phyloP scores from a whole-genome alignment of 2,888 invertebrate species.

The Herminia tarsipennalis region DNA sequence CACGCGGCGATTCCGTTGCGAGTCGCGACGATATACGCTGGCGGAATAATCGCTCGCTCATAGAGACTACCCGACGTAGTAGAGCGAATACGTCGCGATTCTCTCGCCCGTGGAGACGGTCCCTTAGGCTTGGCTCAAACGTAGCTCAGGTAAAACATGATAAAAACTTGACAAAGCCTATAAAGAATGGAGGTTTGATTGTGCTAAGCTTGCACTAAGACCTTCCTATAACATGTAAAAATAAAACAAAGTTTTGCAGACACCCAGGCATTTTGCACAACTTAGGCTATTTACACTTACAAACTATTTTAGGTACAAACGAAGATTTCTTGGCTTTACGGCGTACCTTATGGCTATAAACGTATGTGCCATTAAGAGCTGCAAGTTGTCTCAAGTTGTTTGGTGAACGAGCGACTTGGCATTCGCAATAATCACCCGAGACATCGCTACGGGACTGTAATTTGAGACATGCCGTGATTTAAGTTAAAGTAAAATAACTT shows the following conservation, averaged over 20 bases:
- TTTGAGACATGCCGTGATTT: slow-evolving; percentile 27
- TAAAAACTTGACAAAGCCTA: too few species aligned
- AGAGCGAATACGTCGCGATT: too few species aligned
- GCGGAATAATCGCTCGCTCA: too few species aligned
- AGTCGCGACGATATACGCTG: too few species aligned
- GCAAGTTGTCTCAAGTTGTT: slow-evolving; percentile 35
- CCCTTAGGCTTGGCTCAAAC: too few species aligned
- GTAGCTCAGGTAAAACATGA: too few species aligned
- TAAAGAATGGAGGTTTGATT: too few species aligned
- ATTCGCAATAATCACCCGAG: slow-evolving; percentile 28
- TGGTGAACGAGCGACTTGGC: slow-evolving; percentile 25
- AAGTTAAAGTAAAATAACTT: slow-evolving; percentile 26
- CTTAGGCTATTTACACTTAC: slow-evolving; percentile 2
- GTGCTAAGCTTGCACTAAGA: too few species aligned
- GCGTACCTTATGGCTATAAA: slow-evolving; percentile 12
- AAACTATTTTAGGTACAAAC: background rate
- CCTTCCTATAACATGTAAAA: too few species aligned
- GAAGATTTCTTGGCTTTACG: slow-evolving; percentile 6
- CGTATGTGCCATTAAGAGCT: slow-evolving; percentile 30
- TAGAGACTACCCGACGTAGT: too few species aligned
- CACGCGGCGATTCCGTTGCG: too few species aligned
- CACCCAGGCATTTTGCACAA: background rate
- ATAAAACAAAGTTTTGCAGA: background rate
- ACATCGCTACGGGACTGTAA: slow-evolving; percentile 19
- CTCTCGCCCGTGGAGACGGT: too few species aligned